phyloP scores from a whole-genome alignment of 2,797 vertebrate genomes.

The Lacerta viridis region DNA sequence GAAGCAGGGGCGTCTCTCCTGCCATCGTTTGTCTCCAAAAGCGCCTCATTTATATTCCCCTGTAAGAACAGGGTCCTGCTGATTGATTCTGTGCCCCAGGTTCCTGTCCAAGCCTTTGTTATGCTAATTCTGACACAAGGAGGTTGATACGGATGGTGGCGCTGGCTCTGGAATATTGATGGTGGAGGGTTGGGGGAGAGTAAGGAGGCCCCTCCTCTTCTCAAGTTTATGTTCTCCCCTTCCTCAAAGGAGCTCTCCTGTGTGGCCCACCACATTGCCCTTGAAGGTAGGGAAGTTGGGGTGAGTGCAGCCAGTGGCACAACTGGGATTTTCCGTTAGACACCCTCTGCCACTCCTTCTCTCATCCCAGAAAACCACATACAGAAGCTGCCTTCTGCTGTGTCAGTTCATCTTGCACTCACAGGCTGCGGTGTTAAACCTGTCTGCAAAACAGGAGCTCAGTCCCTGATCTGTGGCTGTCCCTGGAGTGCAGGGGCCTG shows the following conservation, averaged over 20 bases:
- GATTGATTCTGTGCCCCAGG: conserved; percentile 21
- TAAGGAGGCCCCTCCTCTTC: no score
- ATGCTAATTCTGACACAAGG: conserved; percentile 17
- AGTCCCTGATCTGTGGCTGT: no score
- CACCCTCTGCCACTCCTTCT: neutral
- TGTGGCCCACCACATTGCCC: neutral
- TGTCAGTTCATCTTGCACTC: no score
- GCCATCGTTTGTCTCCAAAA: neutral
- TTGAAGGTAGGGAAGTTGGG: neutral
- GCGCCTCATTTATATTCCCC: conserved; percentile 8
- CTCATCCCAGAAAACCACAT: neutral
- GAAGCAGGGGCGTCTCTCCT: neutral
- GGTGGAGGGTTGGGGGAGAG: neutral
- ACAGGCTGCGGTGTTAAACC: no score
- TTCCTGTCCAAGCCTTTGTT: conserved; percentile 36
- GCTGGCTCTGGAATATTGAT: conserved; percentile 15
- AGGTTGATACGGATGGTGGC: neutral
- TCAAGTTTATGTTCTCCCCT: neutral
- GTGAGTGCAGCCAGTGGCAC: neutral
- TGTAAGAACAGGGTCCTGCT: neutral
- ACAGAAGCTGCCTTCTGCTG: neutral
- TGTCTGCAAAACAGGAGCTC: no score
- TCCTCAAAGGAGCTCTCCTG: neutral
- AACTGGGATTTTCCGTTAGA: neutral
- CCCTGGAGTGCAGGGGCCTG: no score